A percentile compares a stretch with the other conserved stretches of the same genome.
These are phyloP conservation scores for Gracilinanus agilis DNA, from an alignment of 2,113 vertebrate genomes.

Conservation along the genomic window DNA sequence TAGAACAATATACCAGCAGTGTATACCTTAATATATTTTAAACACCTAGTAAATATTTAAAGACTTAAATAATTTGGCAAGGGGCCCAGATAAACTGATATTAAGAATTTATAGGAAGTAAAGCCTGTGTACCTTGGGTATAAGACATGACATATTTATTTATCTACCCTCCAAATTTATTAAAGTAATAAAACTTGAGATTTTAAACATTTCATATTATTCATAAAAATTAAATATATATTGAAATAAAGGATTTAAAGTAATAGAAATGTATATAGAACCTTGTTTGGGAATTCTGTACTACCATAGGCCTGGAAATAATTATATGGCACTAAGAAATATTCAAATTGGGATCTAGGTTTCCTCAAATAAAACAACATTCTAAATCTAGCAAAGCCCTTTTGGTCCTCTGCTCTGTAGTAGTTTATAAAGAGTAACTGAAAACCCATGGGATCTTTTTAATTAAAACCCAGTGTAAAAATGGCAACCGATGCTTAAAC, in stretches of 20 bases:
- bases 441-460: conserved; percentile 27
- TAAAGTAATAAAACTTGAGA: neutral
- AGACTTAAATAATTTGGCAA: neutral
- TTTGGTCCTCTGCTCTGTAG: neutral
- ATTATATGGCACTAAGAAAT: neutral
- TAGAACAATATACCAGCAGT: neutral
- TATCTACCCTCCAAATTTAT: neutral
- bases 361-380: neutral
- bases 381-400: neutral
- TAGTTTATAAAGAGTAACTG: neutral
- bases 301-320: neutral
- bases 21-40: neutral
- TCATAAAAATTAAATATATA: neutral
- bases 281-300: neutral
- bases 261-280: neutral
- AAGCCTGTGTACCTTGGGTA: neutral
- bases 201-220: neutral
- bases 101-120: neutral
- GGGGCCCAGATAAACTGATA: neutral
- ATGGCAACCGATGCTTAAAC: conserved; percentile 10
- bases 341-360: neutral
- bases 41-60: neutral
- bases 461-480: conserved; percentile 25
- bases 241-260: neutral
- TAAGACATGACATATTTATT: neutral